These are phyloP conservation scores for Eristalinus sepulchralis DNA, from an alignment of 2,888 invertebrate genomes.

Conservation along the genomic window DNA sequence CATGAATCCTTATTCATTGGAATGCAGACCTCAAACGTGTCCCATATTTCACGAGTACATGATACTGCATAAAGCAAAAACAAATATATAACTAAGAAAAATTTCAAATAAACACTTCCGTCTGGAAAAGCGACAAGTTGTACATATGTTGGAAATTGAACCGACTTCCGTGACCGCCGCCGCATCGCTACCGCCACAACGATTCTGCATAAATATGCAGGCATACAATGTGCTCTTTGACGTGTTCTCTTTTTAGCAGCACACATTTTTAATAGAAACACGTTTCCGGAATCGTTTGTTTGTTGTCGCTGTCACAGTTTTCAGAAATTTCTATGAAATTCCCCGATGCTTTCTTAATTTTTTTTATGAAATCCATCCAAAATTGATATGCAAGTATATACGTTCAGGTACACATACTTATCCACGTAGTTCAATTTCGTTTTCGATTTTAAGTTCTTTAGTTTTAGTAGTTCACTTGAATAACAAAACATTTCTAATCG, in stretches of 20 bases:
- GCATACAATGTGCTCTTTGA: background rate
- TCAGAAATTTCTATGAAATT: constrained; percentile 16
- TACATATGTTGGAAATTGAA: background rate
- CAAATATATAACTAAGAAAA: constrained; percentile 32
- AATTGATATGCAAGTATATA: background rate
- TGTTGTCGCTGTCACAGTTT: constrained; percentile 2
- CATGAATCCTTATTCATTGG: background rate
- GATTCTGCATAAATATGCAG: background rate
- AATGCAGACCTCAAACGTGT: constrained; percentile 10
- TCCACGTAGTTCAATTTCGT: background rate
- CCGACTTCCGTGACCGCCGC: background rate
- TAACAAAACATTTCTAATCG: background rate
- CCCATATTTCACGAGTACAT: constrained; percentile 15
- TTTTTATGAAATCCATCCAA: background rate
- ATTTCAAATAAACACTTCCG: constrained; percentile 33
- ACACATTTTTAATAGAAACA: constrained; percentile 29
- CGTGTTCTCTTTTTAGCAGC: background rate
- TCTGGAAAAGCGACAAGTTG: constrained; percentile 5
- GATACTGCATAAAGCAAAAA: constrained; percentile 2
- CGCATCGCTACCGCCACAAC: background rate
- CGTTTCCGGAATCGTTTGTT: constrained; percentile 12
- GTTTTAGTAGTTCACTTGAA: too few relatives aligned
- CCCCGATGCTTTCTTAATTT: background rate
- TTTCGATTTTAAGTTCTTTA: background rate
- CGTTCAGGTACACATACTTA: background rate